Conservation (phyloP, 2,888 invertebrate species). For the Microdon myrmicae region DNA sequence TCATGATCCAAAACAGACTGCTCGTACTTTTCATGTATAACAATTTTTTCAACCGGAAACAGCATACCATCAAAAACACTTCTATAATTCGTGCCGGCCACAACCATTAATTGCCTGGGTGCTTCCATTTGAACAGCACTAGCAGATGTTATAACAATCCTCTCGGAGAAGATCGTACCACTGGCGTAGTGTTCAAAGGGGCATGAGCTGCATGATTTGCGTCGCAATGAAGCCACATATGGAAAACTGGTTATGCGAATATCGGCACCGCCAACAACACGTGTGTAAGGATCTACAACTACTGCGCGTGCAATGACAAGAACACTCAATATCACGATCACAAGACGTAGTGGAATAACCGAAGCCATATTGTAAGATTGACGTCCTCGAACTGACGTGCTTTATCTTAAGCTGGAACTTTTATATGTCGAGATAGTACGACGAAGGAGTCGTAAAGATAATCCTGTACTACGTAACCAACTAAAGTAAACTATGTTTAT, state of each 20-base stretch:
- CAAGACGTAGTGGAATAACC: no score
- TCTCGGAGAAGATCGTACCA: constrained; percentile 63
- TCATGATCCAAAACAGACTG: constrained; percentile 59
- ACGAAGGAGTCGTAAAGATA: no score
- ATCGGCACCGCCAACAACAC: constrained; percentile 67
- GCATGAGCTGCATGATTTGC: constrained; percentile 17
- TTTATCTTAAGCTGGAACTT: no score
- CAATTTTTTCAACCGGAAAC: constrained; percentile 56
- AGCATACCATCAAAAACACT: constrained; percentile 57
- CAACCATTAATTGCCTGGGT: constrained; percentile 35
- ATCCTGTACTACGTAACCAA: no score
- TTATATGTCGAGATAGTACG: no score
- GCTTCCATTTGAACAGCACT: constrained; percentile 66
- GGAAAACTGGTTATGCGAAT: constrained; percentile 64
- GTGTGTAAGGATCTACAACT: constrained; percentile 49
- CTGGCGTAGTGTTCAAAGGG: constrained; percentile 63
- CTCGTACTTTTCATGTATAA: constrained; percentile 56
- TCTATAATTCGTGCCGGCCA: constrained; percentile 58
- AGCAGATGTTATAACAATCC: constrained; percentile 66
- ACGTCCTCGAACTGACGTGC: no score
- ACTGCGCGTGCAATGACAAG: constrained; percentile 7
- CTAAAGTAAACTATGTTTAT: no score
- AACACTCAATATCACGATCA: background rate
- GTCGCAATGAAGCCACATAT: constrained; percentile 66
- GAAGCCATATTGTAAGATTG: no score